phyloP scores from a whole-genome alignment of 2,113 vertebrate genomes.

The Prolemur simus region DNA sequence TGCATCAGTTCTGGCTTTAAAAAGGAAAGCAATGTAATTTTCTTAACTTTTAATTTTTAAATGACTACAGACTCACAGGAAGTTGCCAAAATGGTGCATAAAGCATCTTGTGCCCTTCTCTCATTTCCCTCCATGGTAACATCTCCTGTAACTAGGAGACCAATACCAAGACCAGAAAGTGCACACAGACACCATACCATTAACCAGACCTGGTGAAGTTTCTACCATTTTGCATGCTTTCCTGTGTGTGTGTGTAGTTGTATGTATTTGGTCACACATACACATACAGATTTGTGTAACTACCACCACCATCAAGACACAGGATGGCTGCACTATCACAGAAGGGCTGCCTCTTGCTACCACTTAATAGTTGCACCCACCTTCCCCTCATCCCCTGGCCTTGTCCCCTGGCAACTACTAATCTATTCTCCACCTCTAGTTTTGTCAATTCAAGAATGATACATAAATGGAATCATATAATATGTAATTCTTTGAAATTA shows the following conservation, averaged over 20 bases:
- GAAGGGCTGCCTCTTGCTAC: not conserved
- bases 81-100: not conserved
- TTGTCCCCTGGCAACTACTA: not conserved
- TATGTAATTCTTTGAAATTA: not conserved
- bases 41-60: not conserved
- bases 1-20: not conserved
- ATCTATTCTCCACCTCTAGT: not conserved
- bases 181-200: accelerated
- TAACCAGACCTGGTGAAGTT: not conserved
- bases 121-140: not conserved
- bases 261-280: accelerated
- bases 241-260: too few species aligned
- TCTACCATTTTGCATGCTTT: too few species aligned
- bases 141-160: not conserved
- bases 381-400: not conserved
- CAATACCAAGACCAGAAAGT: not conserved
- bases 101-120: not conserved
- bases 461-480: not conserved
- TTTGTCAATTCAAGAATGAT: not conserved
- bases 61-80: not conserved
- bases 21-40: not conserved
- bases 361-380: too few species aligned
- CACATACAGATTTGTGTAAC: accelerated
- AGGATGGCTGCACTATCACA: not conserved
- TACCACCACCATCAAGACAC: not conserved